phyloP scores from a whole-genome alignment of 2,888 invertebrate genomes.

The Fissipunctia ypsillon region DNA sequence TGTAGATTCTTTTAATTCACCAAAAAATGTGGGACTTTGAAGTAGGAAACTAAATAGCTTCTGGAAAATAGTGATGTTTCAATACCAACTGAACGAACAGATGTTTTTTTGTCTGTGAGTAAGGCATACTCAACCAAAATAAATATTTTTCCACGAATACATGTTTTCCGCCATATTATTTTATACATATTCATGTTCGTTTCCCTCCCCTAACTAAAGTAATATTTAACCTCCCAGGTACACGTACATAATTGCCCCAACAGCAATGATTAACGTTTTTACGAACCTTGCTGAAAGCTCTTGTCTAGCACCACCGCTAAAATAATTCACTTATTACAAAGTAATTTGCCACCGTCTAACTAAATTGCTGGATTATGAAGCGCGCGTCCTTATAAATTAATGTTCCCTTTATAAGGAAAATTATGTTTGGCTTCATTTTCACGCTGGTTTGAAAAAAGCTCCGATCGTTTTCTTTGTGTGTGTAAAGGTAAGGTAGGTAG shows the following conservation, averaged over 20 bases:
- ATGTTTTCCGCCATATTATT: too few relatives aligned
- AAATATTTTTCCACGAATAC: background rate
- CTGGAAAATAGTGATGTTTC: too few relatives aligned
- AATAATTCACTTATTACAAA: constrained; percentile 69
- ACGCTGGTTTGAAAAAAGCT: background rate
- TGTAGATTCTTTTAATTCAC: too few relatives aligned
- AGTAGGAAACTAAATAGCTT: too few relatives aligned
- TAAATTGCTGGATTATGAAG: constrained; percentile 66
- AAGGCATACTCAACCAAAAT: too few relatives aligned
- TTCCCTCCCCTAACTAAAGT: background rate
- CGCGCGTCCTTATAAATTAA: constrained; percentile 43
- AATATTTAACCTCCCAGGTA: background rate
- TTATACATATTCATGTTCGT: background rate
- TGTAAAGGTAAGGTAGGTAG: too few relatives aligned
- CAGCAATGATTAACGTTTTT: constrained; percentile 30
- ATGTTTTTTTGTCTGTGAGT: too few relatives aligned
- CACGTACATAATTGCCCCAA: constrained; percentile 10
- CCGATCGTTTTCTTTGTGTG: background rate
- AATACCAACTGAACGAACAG: too few relatives aligned
- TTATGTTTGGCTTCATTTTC: constrained; percentile 35
- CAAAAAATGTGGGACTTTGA: too few relatives aligned
- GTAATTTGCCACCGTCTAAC: constrained; percentile 67
- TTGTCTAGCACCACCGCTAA: constrained; percentile 54
- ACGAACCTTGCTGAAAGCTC: constrained; percentile 51
- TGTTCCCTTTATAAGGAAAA: constrained; percentile 35